Percentiles rank a stretch among this genome's conserved stretches.
Evolutionary conservation across 2,888 invertebrate species (phyloP).

Genomic region (Alviniconcha strummeri): DNA sequence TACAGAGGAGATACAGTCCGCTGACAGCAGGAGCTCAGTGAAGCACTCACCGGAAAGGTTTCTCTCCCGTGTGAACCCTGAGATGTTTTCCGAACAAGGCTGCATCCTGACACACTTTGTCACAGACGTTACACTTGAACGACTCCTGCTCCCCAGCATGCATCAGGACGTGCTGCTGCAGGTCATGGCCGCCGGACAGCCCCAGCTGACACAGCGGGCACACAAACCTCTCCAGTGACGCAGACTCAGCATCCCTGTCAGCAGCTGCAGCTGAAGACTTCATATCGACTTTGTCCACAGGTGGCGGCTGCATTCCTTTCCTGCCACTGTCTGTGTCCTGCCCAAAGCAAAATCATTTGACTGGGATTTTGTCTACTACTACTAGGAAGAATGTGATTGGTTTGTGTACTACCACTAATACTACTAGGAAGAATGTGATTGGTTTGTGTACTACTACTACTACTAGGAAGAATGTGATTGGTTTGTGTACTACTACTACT

Average conservation of each 20-base stretch:
- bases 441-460: background rate
- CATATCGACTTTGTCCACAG: background rate
- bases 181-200: slow-evolving; percentile 21
- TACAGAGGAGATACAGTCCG: too few species aligned
- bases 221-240: background rate
- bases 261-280: background rate
- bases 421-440: background rate
- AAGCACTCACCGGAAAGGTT: slow-evolving; percentile 13
- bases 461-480: too few species aligned
- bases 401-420: background rate
- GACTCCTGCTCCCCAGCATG: slow-evolving; percentile 23
- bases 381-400: too few species aligned
- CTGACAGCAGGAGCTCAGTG: too few species aligned
- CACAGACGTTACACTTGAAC: slow-evolving; percentile 14
- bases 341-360: background rate
- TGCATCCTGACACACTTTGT: slow-evolving; percentile 10
- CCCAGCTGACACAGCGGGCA: slow-evolving; percentile 23
- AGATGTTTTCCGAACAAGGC: slow-evolving; percentile 23
- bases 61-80: slow-evolving; percentile 16
- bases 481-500: too few species aligned
- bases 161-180: slow-evolving; percentile 12
- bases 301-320: background rate
- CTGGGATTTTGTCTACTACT: background rate
- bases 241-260: background rate
- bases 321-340: background rate